A percentile compares a stretch with the other conserved stretches of the same genome.
Evolutionary conservation across 2,113 vertebrate genomes (phyloP).

Genomic region (Acrocephalus arundinaceus): DNA sequence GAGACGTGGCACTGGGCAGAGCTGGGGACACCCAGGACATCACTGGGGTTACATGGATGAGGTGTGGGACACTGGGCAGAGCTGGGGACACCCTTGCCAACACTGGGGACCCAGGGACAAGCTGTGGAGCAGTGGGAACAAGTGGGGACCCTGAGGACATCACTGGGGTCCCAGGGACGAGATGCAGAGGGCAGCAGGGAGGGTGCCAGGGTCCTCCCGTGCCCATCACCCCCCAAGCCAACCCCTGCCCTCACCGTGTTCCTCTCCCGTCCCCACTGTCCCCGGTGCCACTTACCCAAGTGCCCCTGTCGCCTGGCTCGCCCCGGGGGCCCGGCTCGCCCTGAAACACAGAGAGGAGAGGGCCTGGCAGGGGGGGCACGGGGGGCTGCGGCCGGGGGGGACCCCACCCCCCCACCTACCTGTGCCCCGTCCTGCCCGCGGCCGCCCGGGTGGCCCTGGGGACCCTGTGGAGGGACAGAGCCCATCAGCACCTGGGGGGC

Average conservation of each 20-base stretch:
- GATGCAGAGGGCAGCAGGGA: background rate
- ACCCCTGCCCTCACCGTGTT: rapidly evolving
- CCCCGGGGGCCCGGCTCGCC: slow-evolving; percentile 87
- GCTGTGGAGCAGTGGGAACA: background rate
- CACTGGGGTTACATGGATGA: background rate
- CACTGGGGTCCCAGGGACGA: rapidly evolving
- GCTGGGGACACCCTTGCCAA: background rate
- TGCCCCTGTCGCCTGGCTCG: slow-evolving; percentile 88
- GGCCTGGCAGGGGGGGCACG: background rate
- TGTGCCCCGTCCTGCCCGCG: slow-evolving; percentile 82
- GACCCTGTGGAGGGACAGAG: slow-evolving; percentile 73
- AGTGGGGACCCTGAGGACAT: background rate
- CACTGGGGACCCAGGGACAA: rapidly evolving
- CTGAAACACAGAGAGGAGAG: slow-evolving; percentile 71
- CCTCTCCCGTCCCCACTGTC: background rate
- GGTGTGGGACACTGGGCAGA: background rate
- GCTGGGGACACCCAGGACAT: background rate
- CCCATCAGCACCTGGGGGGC: background rate
- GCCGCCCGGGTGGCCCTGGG: slow-evolving; percentile 83
- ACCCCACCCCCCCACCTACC: slow-evolving; percentile 1
- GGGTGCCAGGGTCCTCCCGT: rapidly evolving
- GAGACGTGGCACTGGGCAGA: background rate
- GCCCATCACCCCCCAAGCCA: rapidly evolving
- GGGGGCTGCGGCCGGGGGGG: background rate
- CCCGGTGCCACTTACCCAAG: slow-evolving; percentile 83